These are phyloP conservation scores for Umimayanthus kanabou DNA, from an alignment of 92 coral and sea anemone species.

Conservation along the genomic window DNA sequence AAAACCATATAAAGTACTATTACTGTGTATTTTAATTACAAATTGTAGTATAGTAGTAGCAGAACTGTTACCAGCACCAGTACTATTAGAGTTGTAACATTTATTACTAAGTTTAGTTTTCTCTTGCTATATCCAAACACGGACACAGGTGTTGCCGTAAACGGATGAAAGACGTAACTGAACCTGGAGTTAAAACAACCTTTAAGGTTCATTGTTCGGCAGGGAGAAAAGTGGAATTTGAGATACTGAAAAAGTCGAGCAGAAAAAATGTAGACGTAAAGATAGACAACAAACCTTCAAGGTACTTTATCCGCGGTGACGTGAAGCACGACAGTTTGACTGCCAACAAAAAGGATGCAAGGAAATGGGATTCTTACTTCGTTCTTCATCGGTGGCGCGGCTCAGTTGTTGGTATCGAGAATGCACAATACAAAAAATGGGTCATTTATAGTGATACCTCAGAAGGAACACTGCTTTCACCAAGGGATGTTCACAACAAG, in stretches of 20 bases:
- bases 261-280: not conserved
- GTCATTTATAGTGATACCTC: conserved; percentile 7
- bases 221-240: conserved; percentile 31
- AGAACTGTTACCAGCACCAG: too few relatives aligned
- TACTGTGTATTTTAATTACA: too few relatives aligned
- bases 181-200: conserved; percentile 31
- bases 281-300: conserved; percentile 32
- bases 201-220: conserved; percentile 40
- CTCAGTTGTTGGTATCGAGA: conserved; percentile 36
- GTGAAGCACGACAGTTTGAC: not conserved
- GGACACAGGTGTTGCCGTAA: conserved; percentile 43
- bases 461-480: conserved; percentile 7
- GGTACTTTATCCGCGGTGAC: conserved; percentile 39
- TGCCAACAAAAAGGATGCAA: not conserved
- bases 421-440: conserved; percentile 25
- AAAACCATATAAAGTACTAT: too few relatives aligned
- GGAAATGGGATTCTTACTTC: not conserved
- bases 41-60: too few relatives aligned
- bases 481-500: not conserved
- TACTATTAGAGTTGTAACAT: too few relatives aligned
- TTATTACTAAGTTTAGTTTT: too few relatives aligned
- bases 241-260: conserved; percentile 10
- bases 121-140: too few relatives aligned
- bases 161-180: conserved; percentile 24
- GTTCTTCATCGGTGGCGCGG: conserved; percentile 45